These are phyloP conservation scores for Chaetodon trifasciatus DNA, from an alignment of 2,797 vertebrate genomes.

Conservation along the genomic window DNA sequence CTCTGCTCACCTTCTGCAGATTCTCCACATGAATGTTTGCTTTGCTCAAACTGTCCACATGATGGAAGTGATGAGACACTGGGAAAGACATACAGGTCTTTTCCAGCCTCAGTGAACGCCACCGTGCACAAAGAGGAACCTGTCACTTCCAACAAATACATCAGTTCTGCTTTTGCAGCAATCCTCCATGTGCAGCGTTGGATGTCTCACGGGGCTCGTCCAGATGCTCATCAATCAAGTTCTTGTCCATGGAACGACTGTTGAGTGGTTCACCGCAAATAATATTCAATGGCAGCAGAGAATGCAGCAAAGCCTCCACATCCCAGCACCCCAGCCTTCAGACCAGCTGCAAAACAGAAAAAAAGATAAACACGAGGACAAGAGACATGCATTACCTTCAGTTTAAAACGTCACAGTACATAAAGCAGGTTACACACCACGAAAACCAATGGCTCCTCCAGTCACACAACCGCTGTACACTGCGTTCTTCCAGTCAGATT, in stretches of 20 bases:
- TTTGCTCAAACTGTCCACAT: conserved; percentile 14
- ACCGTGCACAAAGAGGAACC: conserved; percentile 11
- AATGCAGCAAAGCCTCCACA: conserved; percentile 98
- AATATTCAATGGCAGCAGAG: conserved; percentile 97
- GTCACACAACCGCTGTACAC: conserved; percentile 97
- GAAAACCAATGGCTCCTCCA: conserved; percentile 95
- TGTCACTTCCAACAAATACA: neutral
- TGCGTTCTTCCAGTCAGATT: conserved; percentile 97
- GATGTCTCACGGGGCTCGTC: conserved; percentile 22
- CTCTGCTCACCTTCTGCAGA: neutral
- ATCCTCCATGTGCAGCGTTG: neutral
- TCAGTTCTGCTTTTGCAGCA: conserved; percentile 10
- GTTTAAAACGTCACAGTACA: neutral
- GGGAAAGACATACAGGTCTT: conserved; percentile 4
- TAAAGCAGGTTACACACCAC: conserved; percentile 84
- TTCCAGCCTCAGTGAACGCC: neutral
- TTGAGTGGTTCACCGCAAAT: conserved; percentile 87
- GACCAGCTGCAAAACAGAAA: conserved; percentile 86
- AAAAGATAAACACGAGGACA: neutral
- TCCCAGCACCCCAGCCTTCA: conserved; percentile 94
- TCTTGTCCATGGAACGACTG: conserved; percentile 3
- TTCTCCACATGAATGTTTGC: conserved; percentile 6
- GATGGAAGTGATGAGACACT: neutral
- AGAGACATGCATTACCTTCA: neutral
- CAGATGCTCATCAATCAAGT: conserved; percentile 5